A percentile compares a stretch with the other conserved stretches of the same genome.
Evolutionary conservation across 2,888 invertebrate species (phyloP).

Genomic region (Parnassius glacialis): DNA sequence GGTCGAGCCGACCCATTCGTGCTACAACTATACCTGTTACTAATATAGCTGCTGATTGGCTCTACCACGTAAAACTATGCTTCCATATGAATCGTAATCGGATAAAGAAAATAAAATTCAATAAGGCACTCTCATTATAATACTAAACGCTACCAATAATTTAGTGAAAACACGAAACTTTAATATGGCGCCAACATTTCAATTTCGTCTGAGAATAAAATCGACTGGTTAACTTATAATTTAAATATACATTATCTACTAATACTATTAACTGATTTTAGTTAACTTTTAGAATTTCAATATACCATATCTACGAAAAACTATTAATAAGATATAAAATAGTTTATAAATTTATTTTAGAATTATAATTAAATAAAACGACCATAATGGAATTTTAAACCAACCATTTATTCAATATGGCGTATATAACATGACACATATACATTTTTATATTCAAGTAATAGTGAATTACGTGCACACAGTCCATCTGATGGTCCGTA

Average conservation of each 20-base stretch:
- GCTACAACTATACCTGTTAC: too few relatives aligned
- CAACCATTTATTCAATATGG: too few relatives aligned
- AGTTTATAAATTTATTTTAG: neutral
- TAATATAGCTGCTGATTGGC: too few relatives aligned
- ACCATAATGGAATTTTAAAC: too few relatives aligned
- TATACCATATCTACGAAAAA: neutral
- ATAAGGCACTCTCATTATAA: neutral
- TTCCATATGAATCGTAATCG: neutral
- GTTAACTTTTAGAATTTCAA: neutral
- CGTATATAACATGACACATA: too few relatives aligned
- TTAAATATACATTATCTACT: neutral
- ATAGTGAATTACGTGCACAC: too few relatives aligned
- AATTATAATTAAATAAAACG: too few relatives aligned
- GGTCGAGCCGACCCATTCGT: too few relatives aligned
- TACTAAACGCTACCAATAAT: neutral
- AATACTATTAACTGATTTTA: too few relatives aligned
- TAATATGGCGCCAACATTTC: conserved; percentile 5
- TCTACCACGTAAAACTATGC: too few relatives aligned
- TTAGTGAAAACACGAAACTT: conserved; percentile 1
- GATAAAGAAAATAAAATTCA: neutral
- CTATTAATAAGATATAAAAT: neutral
- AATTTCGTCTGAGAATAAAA: neutral
- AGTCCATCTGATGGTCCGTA: too few relatives aligned
- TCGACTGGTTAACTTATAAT: neutral
- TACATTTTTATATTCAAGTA: too few relatives aligned